A percentile compares a stretch with the other conserved stretches of the same genome.
Evolutionary conservation across 2,797 vertebrate species (phyloP).

Genomic region (Tragopan temminckii): DNA sequence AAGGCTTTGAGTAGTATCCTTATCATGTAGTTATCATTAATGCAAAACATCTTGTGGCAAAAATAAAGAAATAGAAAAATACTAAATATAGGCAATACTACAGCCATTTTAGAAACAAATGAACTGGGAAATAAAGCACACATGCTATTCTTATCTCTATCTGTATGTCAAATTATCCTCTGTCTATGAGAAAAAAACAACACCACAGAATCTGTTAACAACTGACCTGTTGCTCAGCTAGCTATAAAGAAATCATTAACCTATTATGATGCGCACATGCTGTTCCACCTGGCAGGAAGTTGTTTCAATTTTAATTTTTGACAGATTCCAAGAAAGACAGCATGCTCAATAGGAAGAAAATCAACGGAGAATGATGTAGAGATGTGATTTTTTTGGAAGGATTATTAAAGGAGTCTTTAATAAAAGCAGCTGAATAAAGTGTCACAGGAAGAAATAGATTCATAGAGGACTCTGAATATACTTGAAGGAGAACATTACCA

Average conservation of each 20-base stretch:
- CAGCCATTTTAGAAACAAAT: slow-evolving; percentile 4
- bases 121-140: neutral
- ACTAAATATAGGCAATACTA: neutral
- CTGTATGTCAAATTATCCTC: slow-evolving; percentile 4
- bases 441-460: neutral
- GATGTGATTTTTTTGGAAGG: rapidly evolving
- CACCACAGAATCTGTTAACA: slow-evolving; percentile 5
- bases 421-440: neutral
- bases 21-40: neutral
- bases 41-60: neutral
- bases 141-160: neutral
- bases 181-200: neutral
- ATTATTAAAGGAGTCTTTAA: neutral
- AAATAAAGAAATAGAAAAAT: neutral
- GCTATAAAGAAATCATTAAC: slow-evolving; percentile 58
- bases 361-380: neutral
- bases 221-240: slow-evolving; percentile 41
- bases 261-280: slow-evolving; percentile 19
- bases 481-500: neutral
- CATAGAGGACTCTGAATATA: neutral
- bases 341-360: neutral
- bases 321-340: slow-evolving; percentile 1
- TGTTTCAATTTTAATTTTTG: slow-evolving; percentile 36
- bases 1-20: neutral
- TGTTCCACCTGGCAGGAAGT: slow-evolving; percentile 44